phyloP scores from a whole-genome alignment of 1,140 invertebrate genomes.

The Rhynchophorus ferrugineus region DNA sequence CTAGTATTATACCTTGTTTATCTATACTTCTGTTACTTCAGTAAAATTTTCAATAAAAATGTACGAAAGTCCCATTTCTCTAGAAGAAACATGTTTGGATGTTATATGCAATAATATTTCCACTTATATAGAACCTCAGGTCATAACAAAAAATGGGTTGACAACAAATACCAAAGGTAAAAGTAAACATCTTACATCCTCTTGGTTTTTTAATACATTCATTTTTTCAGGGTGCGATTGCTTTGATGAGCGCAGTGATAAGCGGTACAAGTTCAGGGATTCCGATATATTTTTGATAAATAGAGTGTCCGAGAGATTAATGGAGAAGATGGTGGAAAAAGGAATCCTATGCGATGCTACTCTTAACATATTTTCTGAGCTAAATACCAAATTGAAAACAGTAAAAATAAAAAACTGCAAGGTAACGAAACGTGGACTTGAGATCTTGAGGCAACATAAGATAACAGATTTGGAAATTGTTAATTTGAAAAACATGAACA shows the following conservation, averaged over 20 bases:
- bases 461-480: conserved; percentile 53
- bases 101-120: conserved; percentile 65
- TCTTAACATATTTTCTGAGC: conserved; percentile 58
- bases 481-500: conserved; percentile 6
- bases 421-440: conserved; percentile 56
- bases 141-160: conserved; percentile 16
- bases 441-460: conserved; percentile 60
- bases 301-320: conserved; percentile 59
- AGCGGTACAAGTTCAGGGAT: conserved; percentile 48
- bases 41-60: too few relatives aligned
- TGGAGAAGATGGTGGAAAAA: conserved; percentile 56
- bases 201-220: too few relatives aligned
- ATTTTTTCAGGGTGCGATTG: too few relatives aligned
- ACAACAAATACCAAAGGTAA: conserved; percentile 13
- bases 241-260: conserved; percentile 14
- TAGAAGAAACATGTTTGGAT: conserved; percentile 62
- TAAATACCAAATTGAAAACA: conserved; percentile 53
- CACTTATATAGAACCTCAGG: conserved; percentile 36
- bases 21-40: too few relatives aligned
- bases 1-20: too few relatives aligned
- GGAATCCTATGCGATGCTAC: conserved; percentile 57
- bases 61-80: conserved; percentile 55
- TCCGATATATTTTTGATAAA: conserved; percentile 58
- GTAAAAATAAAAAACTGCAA: conserved; percentile 48
- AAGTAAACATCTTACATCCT: too few relatives aligned